Percentiles rank a stretch among this genome's conserved stretches.
Conservation (phyloP, 2,888 invertebrate species). For the Trilocha varians region DNA sequence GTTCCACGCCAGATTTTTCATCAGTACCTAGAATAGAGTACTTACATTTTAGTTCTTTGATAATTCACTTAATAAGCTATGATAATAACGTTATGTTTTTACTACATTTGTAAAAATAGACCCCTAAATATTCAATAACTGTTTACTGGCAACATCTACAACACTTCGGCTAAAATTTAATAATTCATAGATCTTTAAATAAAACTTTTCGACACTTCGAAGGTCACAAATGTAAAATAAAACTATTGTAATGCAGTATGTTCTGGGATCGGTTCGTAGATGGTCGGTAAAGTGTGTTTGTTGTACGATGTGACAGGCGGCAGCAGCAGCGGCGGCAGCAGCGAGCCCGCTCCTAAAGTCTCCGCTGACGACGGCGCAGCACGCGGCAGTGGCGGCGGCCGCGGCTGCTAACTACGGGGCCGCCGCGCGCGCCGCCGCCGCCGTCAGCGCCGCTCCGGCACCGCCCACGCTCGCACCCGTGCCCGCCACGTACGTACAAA, state of each 20-base stretch:
- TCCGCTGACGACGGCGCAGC: slow-evolving; percentile 87
- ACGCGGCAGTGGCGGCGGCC: slow-evolving; percentile 86
- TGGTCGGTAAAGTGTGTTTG: slow-evolving; percentile 6
- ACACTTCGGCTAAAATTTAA: too few species aligned
- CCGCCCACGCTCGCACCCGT: slow-evolving; percentile 63
- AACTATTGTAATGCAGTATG: not conserved
- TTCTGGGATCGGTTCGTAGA: not conserved
- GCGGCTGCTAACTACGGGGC: slow-evolving; percentile 91
- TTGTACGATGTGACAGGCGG: slow-evolving; percentile 50
- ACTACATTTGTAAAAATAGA: too few species aligned
- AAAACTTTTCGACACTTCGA: too few species aligned
- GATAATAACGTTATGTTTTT: too few species aligned
- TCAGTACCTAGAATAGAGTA: too few species aligned
- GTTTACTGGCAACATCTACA: too few species aligned
- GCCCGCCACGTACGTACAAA: slow-evolving; percentile 49
- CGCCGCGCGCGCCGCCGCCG: slow-evolving; percentile 86
- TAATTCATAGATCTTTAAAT: too few species aligned
- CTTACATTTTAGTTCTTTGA: too few species aligned
- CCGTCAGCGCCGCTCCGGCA: slow-evolving; percentile 77
- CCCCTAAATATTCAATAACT: too few species aligned
- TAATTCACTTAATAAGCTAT: too few species aligned
- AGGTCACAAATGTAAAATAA: too few species aligned
- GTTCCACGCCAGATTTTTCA: too few species aligned
- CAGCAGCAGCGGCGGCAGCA: slow-evolving; percentile 81
- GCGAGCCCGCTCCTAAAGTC: slow-evolving; percentile 87